These are phyloP conservation scores for Ellobius talpinus DNA, from an alignment of 2,113 vertebrate species.

Conservation along the genomic window DNA sequence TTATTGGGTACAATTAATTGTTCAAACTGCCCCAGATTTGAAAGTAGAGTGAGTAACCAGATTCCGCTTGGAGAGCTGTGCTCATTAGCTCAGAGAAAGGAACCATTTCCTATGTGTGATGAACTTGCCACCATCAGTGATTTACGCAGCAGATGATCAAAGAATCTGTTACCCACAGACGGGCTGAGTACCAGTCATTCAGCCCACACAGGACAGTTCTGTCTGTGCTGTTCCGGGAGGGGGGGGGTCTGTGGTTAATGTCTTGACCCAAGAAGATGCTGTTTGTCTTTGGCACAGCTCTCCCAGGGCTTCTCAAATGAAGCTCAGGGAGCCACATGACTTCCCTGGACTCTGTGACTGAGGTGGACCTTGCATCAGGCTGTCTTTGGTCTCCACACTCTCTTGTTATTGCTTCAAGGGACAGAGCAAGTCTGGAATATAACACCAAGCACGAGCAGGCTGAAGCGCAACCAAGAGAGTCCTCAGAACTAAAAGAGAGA, in stretches of 20 bases:
- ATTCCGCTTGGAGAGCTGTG: slow-evolving; percentile 84
- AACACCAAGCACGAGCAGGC: not conserved
- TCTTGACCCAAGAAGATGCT: not conserved
- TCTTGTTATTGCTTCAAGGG: slow-evolving; percentile 24
- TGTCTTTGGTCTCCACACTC: not conserved
- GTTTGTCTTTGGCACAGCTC: not conserved
- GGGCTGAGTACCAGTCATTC: slow-evolving; percentile 1
- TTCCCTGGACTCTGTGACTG: not conserved
- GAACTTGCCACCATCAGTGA: slow-evolving; percentile 85
- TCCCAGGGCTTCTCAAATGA: slow-evolving; percentile 3
- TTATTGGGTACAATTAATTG: slow-evolving; percentile 84
- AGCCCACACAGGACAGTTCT: not conserved
- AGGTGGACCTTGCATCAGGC: not conserved
- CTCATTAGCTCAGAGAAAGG: slow-evolving; percentile 86
- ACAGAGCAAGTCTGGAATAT: not conserved
- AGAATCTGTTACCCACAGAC: slow-evolving; percentile 82
- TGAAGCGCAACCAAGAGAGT: not conserved
- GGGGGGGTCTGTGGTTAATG: not conserved
- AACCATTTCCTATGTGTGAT: slow-evolving; percentile 87
- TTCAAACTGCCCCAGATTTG: slow-evolving; percentile 79
- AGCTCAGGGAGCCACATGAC: not conserved
- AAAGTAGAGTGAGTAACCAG: slow-evolving; percentile 85
- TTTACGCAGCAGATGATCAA: slow-evolving; percentile 87
- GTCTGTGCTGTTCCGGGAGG: not conserved
- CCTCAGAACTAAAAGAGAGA: not conserved